phyloP scores from a whole-genome alignment of 2,888 invertebrate genomes.

The Cataglyphis livida region DNA sequence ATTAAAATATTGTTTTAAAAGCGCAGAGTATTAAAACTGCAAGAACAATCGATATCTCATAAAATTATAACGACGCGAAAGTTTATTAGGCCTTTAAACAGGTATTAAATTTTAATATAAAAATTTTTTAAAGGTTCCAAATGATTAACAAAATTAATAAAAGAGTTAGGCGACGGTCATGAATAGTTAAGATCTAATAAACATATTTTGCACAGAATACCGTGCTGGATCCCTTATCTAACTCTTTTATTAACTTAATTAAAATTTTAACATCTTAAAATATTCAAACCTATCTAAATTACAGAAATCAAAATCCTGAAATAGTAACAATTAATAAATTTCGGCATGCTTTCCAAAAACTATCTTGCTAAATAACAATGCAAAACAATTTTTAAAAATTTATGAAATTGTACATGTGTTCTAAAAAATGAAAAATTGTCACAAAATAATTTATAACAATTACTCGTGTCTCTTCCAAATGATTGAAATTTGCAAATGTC shows the following conservation, averaged over 20 bases:
- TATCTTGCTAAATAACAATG: not conserved
- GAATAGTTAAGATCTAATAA: no score
- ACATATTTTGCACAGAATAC: no score
- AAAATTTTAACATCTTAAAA: not conserved
- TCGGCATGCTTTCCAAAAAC: not conserved
- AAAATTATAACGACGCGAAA: not conserved
- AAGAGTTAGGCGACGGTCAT: no score
- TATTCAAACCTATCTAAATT: not conserved
- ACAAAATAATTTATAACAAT: not conserved
- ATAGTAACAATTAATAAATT: not conserved
- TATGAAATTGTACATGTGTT: not conserved
- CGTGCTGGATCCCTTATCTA: no score
- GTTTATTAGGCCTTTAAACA: not conserved
- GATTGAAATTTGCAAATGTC: not conserved
- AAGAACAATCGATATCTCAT: not conserved
- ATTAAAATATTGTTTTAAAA: not conserved
- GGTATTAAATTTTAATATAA: not conserved
- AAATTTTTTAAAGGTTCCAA: no score
- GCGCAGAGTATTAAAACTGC: not conserved
- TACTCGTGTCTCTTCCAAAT: not conserved
- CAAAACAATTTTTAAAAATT: conserved; percentile 2
- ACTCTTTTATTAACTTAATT: not conserved
- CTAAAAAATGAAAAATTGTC: not conserved
- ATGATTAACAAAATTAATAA: no score
- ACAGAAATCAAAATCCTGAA: not conserved